Conservation (phyloP, 2,797 vertebrate species). For the Lycodopsis pacificus region DNA sequence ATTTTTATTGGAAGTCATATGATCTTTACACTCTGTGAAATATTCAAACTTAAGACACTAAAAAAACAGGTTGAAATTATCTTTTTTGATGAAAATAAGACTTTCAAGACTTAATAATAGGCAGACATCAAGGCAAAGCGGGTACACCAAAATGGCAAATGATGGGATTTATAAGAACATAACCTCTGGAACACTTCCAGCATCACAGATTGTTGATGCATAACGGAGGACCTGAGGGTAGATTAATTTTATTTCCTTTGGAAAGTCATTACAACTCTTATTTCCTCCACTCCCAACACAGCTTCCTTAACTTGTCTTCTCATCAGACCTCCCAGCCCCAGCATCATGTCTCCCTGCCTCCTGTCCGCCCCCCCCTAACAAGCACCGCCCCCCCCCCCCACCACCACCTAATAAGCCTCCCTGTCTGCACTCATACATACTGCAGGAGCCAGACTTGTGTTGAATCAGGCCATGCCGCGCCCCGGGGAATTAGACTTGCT, state of each 20-base stretch:
- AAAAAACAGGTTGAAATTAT: not conserved
- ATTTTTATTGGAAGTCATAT: not conserved
- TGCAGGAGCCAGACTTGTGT: constrained; percentile 48
- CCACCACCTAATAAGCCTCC: constrained; percentile 45
- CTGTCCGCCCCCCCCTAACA: constrained; percentile 39
- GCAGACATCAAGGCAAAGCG: not conserved
- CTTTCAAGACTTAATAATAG: not conserved
- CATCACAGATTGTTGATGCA: not conserved
- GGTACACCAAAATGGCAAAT: not conserved
- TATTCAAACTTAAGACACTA: not conserved
- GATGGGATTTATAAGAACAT: not conserved
- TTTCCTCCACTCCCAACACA: constrained; percentile 1
- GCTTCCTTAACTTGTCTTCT: constrained; percentile 18
- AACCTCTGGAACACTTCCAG: not conserved
- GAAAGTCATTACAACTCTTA: not conserved
- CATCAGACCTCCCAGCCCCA: constrained; percentile 13
- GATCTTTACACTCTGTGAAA: too few relatives aligned
- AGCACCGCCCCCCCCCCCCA: not conserved
- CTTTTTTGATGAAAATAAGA: not conserved
- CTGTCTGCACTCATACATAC: constrained; percentile 39
- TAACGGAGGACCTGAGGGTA: not conserved
- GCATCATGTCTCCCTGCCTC: constrained; percentile 11
- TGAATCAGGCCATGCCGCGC: constrained; percentile 62
- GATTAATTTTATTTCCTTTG: not conserved
- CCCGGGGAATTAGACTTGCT: constrained; percentile 64